Conservation (phyloP, 2,797 vertebrate genomes). For the Hypotaenidia philippensis region DNA sequence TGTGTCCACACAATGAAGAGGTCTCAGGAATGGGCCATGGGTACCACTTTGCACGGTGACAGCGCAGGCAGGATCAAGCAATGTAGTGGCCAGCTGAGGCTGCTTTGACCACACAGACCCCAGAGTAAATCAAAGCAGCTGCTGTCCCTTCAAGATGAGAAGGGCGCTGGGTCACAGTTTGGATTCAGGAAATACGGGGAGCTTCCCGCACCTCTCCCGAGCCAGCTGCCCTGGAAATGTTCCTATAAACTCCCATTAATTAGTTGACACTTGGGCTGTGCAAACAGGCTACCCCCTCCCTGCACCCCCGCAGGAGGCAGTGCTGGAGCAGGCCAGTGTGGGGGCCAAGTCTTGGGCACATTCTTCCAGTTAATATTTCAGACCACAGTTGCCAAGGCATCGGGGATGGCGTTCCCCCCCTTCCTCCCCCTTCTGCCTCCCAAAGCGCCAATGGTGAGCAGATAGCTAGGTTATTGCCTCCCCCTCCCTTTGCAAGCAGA, state of each 20-base stretch:
- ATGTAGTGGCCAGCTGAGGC: neutral
- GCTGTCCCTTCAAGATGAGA: neutral
- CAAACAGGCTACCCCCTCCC: conserved; percentile 68
- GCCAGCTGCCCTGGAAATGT: conserved; percentile 79
- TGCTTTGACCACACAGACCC: neutral
- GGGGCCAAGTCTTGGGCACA: conserved; percentile 59
- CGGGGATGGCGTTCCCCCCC: conserved; percentile 36
- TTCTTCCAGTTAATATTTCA: conserved; percentile 75
- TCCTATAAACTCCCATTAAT: conserved; percentile 81
- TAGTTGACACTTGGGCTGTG: conserved; percentile 79
- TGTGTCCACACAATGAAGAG: neutral
- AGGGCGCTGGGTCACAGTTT: neutral
- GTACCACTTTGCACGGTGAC: neutral
- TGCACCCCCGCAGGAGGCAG: conserved; percentile 21
- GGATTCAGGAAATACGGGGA: neutral
- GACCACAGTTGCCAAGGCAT: conserved; percentile 65
- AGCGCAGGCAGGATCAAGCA: neutral
- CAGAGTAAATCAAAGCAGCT: neutral
- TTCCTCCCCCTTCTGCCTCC: conserved; percentile 66
- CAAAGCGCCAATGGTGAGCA: conserved; percentile 60
- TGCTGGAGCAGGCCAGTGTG: conserved; percentile 18
- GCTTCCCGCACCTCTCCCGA: neutral
- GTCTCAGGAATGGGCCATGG: neutral
- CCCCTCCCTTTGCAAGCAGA: conserved; percentile 57
- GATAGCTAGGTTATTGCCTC: conserved; percentile 61